These are phyloP conservation scores for Gallinago media DNA, from an alignment of 2,113 vertebrate species.

Conservation along the genomic window DNA sequence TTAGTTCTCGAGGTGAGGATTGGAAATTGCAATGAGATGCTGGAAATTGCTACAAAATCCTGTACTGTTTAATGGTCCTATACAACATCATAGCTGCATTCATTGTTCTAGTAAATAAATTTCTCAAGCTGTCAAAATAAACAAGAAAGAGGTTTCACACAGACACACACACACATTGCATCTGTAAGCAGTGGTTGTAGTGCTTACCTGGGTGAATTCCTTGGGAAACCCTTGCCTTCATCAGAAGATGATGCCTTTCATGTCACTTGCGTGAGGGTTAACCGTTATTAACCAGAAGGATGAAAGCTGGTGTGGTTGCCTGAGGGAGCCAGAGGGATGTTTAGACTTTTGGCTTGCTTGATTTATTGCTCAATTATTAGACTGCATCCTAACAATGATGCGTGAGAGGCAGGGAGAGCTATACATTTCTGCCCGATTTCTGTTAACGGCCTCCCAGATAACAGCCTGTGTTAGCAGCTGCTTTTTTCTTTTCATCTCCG, in stretches of 20 bases:
- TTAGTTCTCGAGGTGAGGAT: background rate
- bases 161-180: background rate
- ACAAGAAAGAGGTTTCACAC: background rate
- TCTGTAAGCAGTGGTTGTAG: constrained; percentile 1
- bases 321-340: background rate
- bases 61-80: background rate
- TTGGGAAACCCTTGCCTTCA: constrained; percentile 33
- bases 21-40: background rate
- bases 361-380: constrained; percentile 44
- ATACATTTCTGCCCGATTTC: constrained; percentile 31
- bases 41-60: background rate
- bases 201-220: background rate
- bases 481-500: constrained; percentile 6
- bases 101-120: constrained; percentile 4
- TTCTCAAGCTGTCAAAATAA: background rate
- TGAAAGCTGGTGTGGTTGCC: background rate
- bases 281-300: background rate
- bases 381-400: background rate
- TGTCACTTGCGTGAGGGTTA: constrained; percentile 10
- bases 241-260: constrained; percentile 1
- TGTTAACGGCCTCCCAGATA: background rate
- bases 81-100: background rate
- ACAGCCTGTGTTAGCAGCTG: constrained; percentile 17
- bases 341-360: constrained; percentile 31
- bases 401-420: background rate